These are phyloP conservation scores for Adelosebastes latens DNA, from an alignment of 2,797 vertebrate species.

Conservation along the genomic window DNA sequence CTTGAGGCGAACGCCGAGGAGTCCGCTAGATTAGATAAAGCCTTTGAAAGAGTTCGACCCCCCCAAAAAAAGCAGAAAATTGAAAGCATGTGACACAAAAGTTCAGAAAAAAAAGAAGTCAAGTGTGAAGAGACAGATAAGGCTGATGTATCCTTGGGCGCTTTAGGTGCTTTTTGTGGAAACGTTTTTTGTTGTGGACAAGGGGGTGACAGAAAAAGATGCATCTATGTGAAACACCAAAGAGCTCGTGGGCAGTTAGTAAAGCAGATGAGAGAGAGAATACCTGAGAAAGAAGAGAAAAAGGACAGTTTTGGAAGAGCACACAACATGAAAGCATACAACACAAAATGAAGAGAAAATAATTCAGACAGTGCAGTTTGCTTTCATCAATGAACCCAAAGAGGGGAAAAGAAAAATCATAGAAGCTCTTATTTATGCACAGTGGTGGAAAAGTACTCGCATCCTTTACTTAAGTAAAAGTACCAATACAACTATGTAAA, in stretches of 20 bases:
- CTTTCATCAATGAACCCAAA: conserved; percentile 12
- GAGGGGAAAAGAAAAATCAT: background rate
- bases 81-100: conserved; percentile 77
- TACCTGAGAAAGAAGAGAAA: conserved; percentile 93
- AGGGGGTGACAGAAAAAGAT: conserved; percentile 85
- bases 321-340: conserved; percentile 84
- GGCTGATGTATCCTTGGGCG: conserved; percentile 80
- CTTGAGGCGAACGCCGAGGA: conserved; percentile 66
- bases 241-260: conserved; percentile 91
- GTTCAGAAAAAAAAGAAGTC: conserved; percentile 61
- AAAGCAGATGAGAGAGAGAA: conserved; percentile 97
- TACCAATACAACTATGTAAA: background rate
- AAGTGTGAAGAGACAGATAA: conserved; percentile 78
- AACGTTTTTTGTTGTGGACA: conserved; percentile 81
- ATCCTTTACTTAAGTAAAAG: background rate
- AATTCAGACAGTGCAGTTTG: conserved; percentile 29
- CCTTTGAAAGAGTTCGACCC: conserved; percentile 75
- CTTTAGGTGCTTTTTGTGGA: conserved; percentile 68
- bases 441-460: conserved; percentile 14
- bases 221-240: conserved; percentile 86
- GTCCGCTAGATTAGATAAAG: conserved; percentile 72
- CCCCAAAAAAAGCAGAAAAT: conserved; percentile 62
- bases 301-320: conserved; percentile 88
- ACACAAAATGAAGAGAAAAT: conserved; percentile 66
- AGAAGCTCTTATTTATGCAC: conserved; percentile 5